Evolutionary conservation across 2,797 vertebrate genomes (phyloP), one percentile per base, ranked within the genome.

Genomic region (Scleropages formosus): DNA sequence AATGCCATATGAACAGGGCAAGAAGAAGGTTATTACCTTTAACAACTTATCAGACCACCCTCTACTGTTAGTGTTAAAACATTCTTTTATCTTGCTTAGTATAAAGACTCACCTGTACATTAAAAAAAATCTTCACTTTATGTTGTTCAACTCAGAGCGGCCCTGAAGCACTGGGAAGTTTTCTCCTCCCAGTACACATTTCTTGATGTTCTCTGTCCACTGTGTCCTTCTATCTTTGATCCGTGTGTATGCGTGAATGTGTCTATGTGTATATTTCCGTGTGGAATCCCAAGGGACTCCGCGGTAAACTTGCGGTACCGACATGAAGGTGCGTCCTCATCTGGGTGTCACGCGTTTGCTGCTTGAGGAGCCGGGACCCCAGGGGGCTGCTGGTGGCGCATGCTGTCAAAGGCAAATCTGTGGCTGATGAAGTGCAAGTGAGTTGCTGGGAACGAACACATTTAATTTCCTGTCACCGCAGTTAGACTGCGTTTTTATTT

Each of bases 401-500:
- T 68, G 59, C n/a, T 53, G 6, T 18, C 75, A 72, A 75, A 74
- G 73, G 77, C 69, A 26, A 51, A 39, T 53, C 24, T 46, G 65
- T 59, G 82, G 84, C 85, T 86, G 88, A 90, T 90, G 84, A 89
- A 88, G 86, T 89, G 87, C 87, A 81, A 39, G 81, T 80, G 85
- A 87, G 85, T 86, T 87, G 85, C 84, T 73, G 84, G 86, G 85
- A 87, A 90, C 84, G 89, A 91, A 87, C 86, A 88, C 82, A 89
- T 89, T 89, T 90, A 83, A 92, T 91, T 91, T 92, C 88, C 90
- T 91, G 88, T 88, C 85, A 84, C 84, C 81, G 85, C 85, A 81
- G 63, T 71, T 63, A 24, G 61, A 78, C 75, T 73, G 74, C 22
- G 26, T 76, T 73, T 70, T 67, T 87, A 80, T 86, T 88, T 84